Percentiles rank a stretch among this genome's conserved stretches.
Evolutionary conservation across 2,888 invertebrate genomes (phyloP).

Genomic region (Incurvaria masculella): DNA sequence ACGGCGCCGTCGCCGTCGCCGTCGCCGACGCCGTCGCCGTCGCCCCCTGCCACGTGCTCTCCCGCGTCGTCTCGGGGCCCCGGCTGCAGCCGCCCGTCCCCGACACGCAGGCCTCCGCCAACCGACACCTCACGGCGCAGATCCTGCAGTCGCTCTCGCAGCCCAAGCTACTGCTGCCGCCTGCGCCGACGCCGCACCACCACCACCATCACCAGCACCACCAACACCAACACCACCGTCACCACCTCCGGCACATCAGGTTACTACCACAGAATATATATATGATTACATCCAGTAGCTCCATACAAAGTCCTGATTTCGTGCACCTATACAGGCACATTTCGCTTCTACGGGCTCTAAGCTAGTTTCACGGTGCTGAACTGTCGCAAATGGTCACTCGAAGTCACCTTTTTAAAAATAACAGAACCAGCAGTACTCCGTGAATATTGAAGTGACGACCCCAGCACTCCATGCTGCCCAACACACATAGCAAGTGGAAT

Average conservation of each 20-base stretch:
- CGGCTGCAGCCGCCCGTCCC: slow-evolving; percentile 49
- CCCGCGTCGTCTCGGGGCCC: slow-evolving; percentile 47
- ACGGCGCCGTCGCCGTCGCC: slow-evolving; percentile 52
- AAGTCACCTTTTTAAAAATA: too few relatives aligned
- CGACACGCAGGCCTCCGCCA: slow-evolving; percentile 54
- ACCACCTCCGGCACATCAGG: background rate
- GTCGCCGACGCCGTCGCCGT: slow-evolving; percentile 43
- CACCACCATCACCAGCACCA: slow-evolving; percentile 21
- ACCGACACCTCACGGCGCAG: slow-evolving; percentile 61
- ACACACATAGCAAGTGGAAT: too few relatives aligned
- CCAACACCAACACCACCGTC: slow-evolving; percentile 11
- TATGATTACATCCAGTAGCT: too few relatives aligned
- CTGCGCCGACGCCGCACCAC: slow-evolving; percentile 26
- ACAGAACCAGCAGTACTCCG: too few relatives aligned
- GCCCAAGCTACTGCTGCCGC: slow-evolving; percentile 40
- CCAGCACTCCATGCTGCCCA: too few relatives aligned
- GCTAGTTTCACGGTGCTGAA: too few relatives aligned
- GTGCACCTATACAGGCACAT: too few relatives aligned
- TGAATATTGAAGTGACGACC: too few relatives aligned
- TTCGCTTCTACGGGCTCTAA: too few relatives aligned
- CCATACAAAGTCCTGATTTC: too few relatives aligned
- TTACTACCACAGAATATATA: too few relatives aligned
- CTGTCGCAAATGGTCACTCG: too few relatives aligned
- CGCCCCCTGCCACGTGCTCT: slow-evolving; percentile 47
- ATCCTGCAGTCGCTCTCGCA: slow-evolving; percentile 57